A percentile compares a stretch with the other conserved stretches of the same genome.
Conservation (phyloP, 2,113 vertebrate genomes). For the Thalassoma bifasciatum region DNA sequence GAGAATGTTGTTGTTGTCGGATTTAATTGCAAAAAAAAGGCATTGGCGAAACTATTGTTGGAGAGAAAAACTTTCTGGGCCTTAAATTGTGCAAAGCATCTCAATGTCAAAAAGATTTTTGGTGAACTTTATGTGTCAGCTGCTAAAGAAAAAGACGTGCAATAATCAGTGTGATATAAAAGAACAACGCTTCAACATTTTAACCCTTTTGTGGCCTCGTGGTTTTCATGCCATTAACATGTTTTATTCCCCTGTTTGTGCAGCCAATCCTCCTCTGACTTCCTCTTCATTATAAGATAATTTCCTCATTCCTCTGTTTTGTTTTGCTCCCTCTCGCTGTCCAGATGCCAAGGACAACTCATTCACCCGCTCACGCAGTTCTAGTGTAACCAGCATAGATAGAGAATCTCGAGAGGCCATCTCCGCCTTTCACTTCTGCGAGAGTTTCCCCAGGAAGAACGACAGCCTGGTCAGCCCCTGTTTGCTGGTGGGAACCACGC, state of each 20-base stretch:
- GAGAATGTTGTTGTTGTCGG: slow-evolving; percentile 38
- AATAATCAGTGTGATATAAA: not conserved
- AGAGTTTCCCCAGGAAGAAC: slow-evolving; percentile 90
- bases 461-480: slow-evolving; percentile 86
- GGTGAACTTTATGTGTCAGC: not conserved
- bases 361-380: slow-evolving; percentile 95
- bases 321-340: slow-evolving; percentile 31
- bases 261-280: not conserved
- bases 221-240: slow-evolving; percentile 21
- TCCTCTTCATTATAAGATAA: not conserved
- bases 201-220: not conserved
- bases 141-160: not conserved
- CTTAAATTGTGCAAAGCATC: slow-evolving; percentile 37
- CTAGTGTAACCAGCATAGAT: slow-evolving; percentile 97
- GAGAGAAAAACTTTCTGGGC: slow-evolving; percentile 10
- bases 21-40: slow-evolving; percentile 5
- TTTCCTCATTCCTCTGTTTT: slow-evolving; percentile 21
- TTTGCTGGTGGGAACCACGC: slow-evolving; percentile 93
- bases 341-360: slow-evolving; percentile 94
- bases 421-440: slow-evolving; percentile 93
- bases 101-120: slow-evolving; percentile 53
- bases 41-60: not conserved
- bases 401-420: slow-evolving; percentile 94
- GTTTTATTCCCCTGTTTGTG: not conserved
- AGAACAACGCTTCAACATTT: slow-evolving; percentile 20